phyloP scores from a whole-genome alignment of 53 echinoderm and acorn worm genomes.

The Pentamera pediparva region DNA sequence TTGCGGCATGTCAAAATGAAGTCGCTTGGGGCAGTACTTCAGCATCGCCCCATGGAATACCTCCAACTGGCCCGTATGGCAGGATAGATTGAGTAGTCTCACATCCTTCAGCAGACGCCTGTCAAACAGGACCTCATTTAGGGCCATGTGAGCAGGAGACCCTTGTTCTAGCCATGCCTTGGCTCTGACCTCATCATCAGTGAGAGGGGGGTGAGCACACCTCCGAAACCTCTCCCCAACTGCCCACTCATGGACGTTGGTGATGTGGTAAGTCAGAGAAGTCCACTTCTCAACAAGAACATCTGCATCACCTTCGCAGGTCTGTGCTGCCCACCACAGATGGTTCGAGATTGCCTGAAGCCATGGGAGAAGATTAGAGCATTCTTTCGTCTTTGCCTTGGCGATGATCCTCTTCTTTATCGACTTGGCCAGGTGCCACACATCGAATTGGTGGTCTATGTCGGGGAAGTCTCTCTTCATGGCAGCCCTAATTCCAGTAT shows the following conservation, averaged over 20 bases:
- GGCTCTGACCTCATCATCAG: background rate
- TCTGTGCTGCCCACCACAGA: constrained; percentile 38
- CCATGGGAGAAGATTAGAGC: constrained; percentile 15
- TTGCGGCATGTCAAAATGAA: background rate
- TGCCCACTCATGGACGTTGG: constrained; percentile 34
- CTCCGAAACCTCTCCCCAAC: constrained; percentile 7
- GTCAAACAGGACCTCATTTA: constrained; percentile 34
- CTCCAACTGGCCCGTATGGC: constrained; percentile 26
- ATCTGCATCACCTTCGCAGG: constrained; percentile 18
- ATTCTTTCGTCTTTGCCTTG: background rate
- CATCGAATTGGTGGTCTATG: constrained; percentile 36
- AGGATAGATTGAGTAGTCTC: background rate
- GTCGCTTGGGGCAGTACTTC: constrained; percentile 10
- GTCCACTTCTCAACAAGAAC: constrained; percentile 39
- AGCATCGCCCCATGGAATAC: background rate
- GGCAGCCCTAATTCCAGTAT: constrained; percentile 4
- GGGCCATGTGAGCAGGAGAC: constrained; percentile 24
- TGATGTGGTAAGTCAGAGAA: constrained; percentile 33
- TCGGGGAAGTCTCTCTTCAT: constrained; percentile 6
- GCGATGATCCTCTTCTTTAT: constrained; percentile 19
- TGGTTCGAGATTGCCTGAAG: constrained; percentile 18
- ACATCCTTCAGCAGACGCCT: constrained; percentile 26
- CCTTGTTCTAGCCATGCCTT: constrained; percentile 16
- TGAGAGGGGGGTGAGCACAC: constrained; percentile 8
- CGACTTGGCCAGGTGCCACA: constrained; percentile 38